These are phyloP conservation scores for Theocolax elegans DNA, from an alignment of 1,140 invertebrate genomes.

Conservation along the genomic window DNA sequence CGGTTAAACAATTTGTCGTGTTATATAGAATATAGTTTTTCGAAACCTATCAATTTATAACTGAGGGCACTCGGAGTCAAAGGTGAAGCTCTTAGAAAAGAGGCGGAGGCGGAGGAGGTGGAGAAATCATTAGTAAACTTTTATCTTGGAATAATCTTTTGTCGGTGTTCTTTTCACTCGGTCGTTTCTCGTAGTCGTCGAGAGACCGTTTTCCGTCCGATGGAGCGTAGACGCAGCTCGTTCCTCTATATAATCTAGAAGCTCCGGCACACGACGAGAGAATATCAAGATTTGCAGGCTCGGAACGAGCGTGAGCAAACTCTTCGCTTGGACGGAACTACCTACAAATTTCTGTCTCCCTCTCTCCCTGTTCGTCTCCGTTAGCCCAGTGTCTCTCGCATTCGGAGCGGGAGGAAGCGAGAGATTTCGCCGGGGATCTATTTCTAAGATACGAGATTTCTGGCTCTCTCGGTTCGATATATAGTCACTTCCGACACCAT, in stretches of 20 bases:
- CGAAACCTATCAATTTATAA: too few species aligned
- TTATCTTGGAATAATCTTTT: neutral
- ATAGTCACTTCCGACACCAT: slow-evolving; percentile 35
- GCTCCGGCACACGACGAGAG: neutral
- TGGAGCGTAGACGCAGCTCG: neutral
- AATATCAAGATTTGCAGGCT: slow-evolving; percentile 1
- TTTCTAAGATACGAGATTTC: slow-evolving; percentile 38
- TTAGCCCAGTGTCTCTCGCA: neutral
- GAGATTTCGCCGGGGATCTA: slow-evolving; percentile 15
- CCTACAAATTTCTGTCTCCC: slow-evolving; percentile 1
- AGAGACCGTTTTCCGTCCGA: neutral
- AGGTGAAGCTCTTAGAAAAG: too few species aligned
- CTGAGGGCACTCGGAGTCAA: too few species aligned
- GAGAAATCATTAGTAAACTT: slow-evolving; percentile 17
- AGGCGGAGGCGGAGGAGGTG: too few species aligned
- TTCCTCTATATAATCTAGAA: neutral
- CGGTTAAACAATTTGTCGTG: too few species aligned
- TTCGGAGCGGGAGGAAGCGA: neutral
- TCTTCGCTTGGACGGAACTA: neutral
- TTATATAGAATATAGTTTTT: too few species aligned
- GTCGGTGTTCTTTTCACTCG: neutral
- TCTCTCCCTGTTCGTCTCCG: neutral
- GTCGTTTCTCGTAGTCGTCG: neutral
- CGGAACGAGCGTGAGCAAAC: neutral
- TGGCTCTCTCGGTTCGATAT: slow-evolving; percentile 1